Conservation (phyloP, 2,113 vertebrate species). For the Tympanuchus pallidicinctus region DNA sequence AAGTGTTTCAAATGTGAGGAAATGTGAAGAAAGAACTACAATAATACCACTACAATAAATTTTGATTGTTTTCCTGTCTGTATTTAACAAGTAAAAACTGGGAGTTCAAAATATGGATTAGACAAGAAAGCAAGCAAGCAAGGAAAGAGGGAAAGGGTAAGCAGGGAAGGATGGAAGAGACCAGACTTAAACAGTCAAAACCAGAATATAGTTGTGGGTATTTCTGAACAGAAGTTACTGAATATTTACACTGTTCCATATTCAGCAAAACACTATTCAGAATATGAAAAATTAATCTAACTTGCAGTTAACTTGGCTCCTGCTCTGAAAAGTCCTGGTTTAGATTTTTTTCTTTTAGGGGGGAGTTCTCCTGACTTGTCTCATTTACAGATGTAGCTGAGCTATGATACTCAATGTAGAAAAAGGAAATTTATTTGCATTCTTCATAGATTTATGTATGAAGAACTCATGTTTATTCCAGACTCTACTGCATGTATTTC, state of each 20-base stretch:
- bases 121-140: too few relatives aligned
- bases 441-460: neutral
- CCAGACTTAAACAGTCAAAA: neutral
- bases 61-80: too few relatives aligned
- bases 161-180: neutral
- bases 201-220: accelerated
- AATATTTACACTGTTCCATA: neutral
- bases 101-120: too few relatives aligned
- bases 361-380: neutral
- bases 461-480: neutral
- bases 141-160: too few relatives aligned
- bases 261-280: neutral
- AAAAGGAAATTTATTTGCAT: neutral
- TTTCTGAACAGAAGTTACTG: neutral
- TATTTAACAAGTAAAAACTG: too few relatives aligned
- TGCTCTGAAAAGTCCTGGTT: neutral
- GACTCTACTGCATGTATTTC: neutral
- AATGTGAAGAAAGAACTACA: too few relatives aligned
- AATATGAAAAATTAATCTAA: neutral
- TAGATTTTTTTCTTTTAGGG: neutral
- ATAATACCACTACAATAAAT: too few relatives aligned
- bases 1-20: too few relatives aligned
- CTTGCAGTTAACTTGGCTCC: neutral
- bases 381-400: neutral
- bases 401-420: neutral